phyloP scores from a whole-genome alignment of 1,140 invertebrate genomes.

The Lepidurus couesii region DNA sequence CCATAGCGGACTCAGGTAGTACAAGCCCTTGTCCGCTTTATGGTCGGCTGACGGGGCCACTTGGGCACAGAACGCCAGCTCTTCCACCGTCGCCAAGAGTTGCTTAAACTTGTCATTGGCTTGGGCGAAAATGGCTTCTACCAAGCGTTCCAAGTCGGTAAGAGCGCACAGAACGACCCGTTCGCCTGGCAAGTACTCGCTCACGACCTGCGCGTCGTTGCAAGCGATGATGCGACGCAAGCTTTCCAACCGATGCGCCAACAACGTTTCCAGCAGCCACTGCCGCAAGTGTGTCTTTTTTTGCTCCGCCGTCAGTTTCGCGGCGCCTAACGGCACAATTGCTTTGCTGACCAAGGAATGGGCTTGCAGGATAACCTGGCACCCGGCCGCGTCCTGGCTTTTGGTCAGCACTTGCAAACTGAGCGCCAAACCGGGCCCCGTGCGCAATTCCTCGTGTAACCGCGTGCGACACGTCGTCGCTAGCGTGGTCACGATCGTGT shows the following conservation, averaged over 20 bases:
- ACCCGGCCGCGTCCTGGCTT: neutral
- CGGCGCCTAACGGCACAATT: neutral
- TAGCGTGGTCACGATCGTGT: neutral
- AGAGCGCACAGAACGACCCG: neutral
- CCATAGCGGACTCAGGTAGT: slow-evolving; percentile 4
- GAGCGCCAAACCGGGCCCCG: neutral
- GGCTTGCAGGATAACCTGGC: neutral
- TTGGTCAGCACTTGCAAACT: slow-evolving; percentile 1
- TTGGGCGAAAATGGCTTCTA: neutral
- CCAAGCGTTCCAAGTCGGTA: neutral
- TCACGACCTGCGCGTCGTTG: neutral
- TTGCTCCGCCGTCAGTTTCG: neutral
- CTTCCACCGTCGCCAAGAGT: neutral
- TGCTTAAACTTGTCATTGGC: neutral
- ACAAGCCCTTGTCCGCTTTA: neutral
- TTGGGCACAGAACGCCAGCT: neutral
- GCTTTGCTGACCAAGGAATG: slow-evolving; percentile 14
- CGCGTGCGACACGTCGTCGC: neutral
- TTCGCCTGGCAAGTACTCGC: slow-evolving; percentile 2
- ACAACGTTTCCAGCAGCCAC: neutral
- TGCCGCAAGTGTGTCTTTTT: slow-evolving; percentile 2
- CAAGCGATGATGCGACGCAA: neutral
- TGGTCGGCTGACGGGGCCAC: neutral
- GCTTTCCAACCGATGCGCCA: neutral
- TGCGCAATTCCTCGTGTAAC: neutral